These are phyloP conservation scores for Fistularia tabacaria DNA, from an alignment of 2,797 vertebrate genomes.

Conservation along the genomic window DNA sequence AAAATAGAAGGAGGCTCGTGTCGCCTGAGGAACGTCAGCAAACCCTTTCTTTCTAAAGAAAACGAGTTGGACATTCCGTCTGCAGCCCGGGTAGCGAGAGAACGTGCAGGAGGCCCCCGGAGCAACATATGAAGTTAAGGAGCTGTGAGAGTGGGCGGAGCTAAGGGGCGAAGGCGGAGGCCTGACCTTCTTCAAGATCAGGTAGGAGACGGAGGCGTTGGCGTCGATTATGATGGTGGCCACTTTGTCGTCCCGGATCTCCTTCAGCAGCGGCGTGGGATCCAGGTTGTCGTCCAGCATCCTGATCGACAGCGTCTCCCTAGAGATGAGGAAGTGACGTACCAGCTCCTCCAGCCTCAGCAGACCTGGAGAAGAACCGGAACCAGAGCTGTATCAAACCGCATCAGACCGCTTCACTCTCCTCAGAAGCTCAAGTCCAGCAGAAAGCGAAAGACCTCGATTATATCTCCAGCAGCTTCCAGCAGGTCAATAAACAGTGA, in stretches of 20 bases:
- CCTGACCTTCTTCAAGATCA: slow-evolving; percentile 71
- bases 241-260: slow-evolving; percentile 93
- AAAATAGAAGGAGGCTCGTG: no score
- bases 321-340: slow-evolving; percentile 89
- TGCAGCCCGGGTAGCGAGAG: no score
- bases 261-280: slow-evolving; percentile 89
- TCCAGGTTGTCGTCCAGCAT: slow-evolving; percentile 89
- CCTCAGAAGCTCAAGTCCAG: slow-evolving; percentile 23
- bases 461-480: no score
- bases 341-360: slow-evolving; percentile 90
- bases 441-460: slow-evolving; percentile 14
- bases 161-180: not conserved
- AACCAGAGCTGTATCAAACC: slow-evolving; percentile 20
- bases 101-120: no score
- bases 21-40: no score
- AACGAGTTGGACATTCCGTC: no score
- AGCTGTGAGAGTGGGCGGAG: no score
- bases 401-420: slow-evolving; percentile 51
- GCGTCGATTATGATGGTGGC: slow-evolving; percentile 93
- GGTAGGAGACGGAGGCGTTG: slow-evolving; percentile 83
- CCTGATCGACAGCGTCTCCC: slow-evolving; percentile 88
- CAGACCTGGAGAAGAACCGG: slow-evolving; percentile 76
- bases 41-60: no score
- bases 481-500: not conserved
- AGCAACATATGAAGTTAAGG: no score